Evolutionary conservation across 2,797 vertebrate genomes (phyloP), one percentile per base, ranked within the genome.

Genomic region (Dromococcyx pavoninus): DNA sequence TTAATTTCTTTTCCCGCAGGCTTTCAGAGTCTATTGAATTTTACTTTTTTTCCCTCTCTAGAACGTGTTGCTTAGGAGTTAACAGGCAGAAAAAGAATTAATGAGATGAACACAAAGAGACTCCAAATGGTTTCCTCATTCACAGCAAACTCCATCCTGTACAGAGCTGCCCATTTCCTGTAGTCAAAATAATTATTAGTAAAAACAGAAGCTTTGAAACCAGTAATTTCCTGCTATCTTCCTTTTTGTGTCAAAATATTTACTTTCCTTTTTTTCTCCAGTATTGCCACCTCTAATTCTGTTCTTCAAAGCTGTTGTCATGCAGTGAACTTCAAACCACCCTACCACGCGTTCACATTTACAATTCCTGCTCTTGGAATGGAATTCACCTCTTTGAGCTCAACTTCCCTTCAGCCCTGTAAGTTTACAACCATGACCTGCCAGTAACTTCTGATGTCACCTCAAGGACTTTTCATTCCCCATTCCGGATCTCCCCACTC

Each of bases 21-120:
- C 88, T 95, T 89, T 91, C 87, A 80, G 53, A 87, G 44, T 77
- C 87, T 87, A 87, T 81, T 74, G 92, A 74, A 94, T 91, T 67
- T 86, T 75, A 83, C 65, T 56, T 85, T 35, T 56, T 24, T 16
- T 10, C 54, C 88, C 83, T 77, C 87, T 92, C 91, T 65, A 41
- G 30, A 85, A 94, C 94, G 71, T 7, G 71, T 80, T 96, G 81
- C 89, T 88, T 82, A 46, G 70, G 90, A 70, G 82, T 88, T 96
- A 88, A 94, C 84, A 86, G 90, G 86, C 89, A 80, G 91, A 93
- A 78, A 75, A 27, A 72, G 54, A 90, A 93, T 93, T 95, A 95
- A 96, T 71, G 78, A 96, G 94, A 87, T 24, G 90, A 95, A 92
- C 91, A 90, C 73, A 95, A 88, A 91, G 79, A 70, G 75, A 62